Base-by-base conservation (phyloP, 2,797 vertebrate genomes). In the Hydrophis major region DNA sequence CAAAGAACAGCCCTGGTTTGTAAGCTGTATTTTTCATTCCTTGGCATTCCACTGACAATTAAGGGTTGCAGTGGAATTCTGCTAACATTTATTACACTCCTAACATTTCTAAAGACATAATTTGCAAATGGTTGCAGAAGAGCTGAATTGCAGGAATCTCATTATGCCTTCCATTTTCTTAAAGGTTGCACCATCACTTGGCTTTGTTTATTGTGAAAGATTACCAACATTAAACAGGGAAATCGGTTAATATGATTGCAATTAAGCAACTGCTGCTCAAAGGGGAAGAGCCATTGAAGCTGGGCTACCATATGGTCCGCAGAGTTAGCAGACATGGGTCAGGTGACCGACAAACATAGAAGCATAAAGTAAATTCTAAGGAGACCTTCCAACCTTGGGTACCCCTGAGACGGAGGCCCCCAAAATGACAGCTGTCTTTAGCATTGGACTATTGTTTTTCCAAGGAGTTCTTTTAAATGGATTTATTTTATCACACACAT, bases 381-480 rank as follows among this genome's bases (percentile, higher is more conserved):
- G 88, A 96, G 96, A 96, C 95, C 96, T 97, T 97, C 93, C 94
- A 96, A 95, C 96, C 93, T 89, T 94, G 89, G 2, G 90, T 95
- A 94, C 93, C 89, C 95, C 94, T 94, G 95, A 96, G 96, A 97
- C 94, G 94, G 53, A 92, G 74, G 55, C 55, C 91, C 92, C 1
- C 90, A 93, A n/a, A 96, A 92, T 95, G 97, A 96, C 97, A 97
- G 96, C 95, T 97, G 96, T 96, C 95, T 97, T 96, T 96, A 96
- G 69, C 90, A 91, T 94, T 96, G 93, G 94, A 94, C 95, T 92
- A 94, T 42, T 96, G 92, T 93, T 96, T 94, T 90, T 95, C 96
- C 95, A 96, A 96, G 92, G 93, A 78, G 16, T 95, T 97, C 91
- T 94, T 96, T 87, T 94, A 93, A 95, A 95, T 92, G 92, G 92